Percentiles rank a stretch among this genome's conserved stretches.
phyloP scores from a whole-genome alignment of 2,113 vertebrate species.

The Tretioscincus oriximinensis region DNA sequence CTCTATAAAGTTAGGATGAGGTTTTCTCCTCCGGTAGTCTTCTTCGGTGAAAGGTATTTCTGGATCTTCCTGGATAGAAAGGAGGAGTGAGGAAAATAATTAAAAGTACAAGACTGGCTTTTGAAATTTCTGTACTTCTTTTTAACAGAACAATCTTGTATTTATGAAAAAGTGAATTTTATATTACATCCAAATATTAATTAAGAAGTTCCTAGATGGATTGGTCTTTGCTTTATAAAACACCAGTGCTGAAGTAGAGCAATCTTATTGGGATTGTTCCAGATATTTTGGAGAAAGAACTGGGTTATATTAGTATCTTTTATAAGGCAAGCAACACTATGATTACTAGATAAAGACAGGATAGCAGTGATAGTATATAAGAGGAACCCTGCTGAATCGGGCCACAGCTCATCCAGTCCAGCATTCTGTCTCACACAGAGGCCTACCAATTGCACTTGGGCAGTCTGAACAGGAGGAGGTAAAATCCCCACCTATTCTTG shows the following conservation, averaged over 20 bases:
- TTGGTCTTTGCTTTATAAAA: neutral
- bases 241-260: neutral
- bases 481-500: too few species aligned
- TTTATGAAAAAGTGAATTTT: neutral
- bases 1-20: slow-evolving; percentile 82
- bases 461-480: too few species aligned
- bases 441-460: too few species aligned
- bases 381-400: too few species aligned
- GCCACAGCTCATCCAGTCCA: too few species aligned
- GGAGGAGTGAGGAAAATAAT: neutral
- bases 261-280: neutral
- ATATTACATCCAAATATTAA: neutral
- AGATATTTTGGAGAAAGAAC: neutral
- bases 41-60: slow-evolving; percentile 83
- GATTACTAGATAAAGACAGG: too few species aligned
- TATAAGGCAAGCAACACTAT: neutral
- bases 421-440: too few species aligned
- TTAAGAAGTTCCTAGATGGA: neutral
- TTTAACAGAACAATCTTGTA: neutral
- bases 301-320: neutral
- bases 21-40: slow-evolving; percentile 81
- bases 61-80: slow-evolving; percentile 74
- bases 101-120: neutral
- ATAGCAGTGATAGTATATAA: too few species aligned
- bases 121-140: neutral